Evolutionary conservation across 2,888 invertebrate genomes (phyloP).

Genomic region (Callimorpha dominula): DNA sequence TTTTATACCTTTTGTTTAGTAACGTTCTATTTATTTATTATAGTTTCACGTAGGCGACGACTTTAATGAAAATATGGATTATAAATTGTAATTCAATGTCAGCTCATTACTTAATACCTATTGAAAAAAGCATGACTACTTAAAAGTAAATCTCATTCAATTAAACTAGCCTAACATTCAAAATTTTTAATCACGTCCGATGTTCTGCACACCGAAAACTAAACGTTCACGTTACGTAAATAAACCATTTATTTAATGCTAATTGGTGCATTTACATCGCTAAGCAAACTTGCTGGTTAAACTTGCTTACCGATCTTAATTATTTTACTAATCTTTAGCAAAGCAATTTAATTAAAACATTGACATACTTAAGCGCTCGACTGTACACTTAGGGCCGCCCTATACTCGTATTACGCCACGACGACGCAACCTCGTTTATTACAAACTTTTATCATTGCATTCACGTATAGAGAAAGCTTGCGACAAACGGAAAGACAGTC

Average conservation of each 20-base stretch:
- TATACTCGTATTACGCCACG: slow-evolving; percentile 46
- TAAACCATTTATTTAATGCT: slow-evolving; percentile 29
- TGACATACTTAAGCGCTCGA: slow-evolving; percentile 67
- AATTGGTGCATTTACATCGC: slow-evolving; percentile 23
- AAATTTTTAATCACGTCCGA: background rate
- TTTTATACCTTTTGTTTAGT: background rate
- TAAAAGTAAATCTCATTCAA: slow-evolving; percentile 16
- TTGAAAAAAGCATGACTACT: background rate
- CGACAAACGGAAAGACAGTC: slow-evolving; percentile 72
- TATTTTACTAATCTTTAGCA: slow-evolving; percentile 52
- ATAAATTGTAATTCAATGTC: background rate
- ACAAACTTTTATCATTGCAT: slow-evolving; percentile 61
- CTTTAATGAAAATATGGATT: background rate
- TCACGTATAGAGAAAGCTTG: slow-evolving; percentile 80
- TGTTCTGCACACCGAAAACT: slow-evolving; percentile 7
- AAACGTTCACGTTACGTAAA: slow-evolving; percentile 34
- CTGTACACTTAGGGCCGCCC: slow-evolving; percentile 61
- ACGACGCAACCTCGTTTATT: slow-evolving; percentile 45
- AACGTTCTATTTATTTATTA: background rate
- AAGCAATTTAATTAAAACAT: slow-evolving; percentile 67
- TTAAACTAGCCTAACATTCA: slow-evolving; percentile 21
- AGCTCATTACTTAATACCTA: slow-evolving; percentile 1
- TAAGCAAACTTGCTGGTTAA: slow-evolving; percentile 26
- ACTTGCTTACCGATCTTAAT: slow-evolving; percentile 50
- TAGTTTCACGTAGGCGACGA: background rate